Evolutionary conservation across 1,140 invertebrate species (phyloP).

Genomic region (Chrysoperla carnea): DNA sequence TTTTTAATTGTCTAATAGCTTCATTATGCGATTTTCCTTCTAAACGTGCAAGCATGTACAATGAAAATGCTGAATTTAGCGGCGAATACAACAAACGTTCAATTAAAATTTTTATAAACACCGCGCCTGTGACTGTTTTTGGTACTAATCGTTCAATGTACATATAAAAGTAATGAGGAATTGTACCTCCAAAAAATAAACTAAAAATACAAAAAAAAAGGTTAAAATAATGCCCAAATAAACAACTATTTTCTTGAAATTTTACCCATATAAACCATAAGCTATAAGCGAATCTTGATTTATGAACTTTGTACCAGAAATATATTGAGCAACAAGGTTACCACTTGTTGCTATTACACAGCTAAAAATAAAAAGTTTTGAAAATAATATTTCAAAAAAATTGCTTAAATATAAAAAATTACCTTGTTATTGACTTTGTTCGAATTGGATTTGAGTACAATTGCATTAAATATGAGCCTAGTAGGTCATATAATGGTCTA

Average conservation of each 20-base stretch:
- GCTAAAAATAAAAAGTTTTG: constrained; percentile 21
- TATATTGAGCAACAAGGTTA: constrained; percentile 43
- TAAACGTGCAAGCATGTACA: constrained; percentile 47
- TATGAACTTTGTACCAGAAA: constrained; percentile 34
- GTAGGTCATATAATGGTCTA: constrained; percentile 42
- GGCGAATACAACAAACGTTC: constrained; percentile 51
- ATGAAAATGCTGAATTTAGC: constrained; percentile 42
- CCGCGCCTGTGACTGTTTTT: constrained; percentile 28
- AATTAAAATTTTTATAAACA: constrained; percentile 35
- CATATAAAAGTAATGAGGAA: constrained; percentile 54
- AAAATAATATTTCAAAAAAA: neutral
- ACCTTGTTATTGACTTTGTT: constrained; percentile 58
- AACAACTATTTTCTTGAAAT: constrained; percentile 3
- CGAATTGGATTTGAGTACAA: constrained; percentile 47
- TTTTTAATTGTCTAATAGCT: constrained; percentile 35
- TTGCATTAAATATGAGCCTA: constrained; percentile 46
- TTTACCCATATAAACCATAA: constrained; percentile 51
- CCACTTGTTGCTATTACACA: constrained; percentile 40
- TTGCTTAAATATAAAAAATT: constrained; percentile 13
- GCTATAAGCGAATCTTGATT: constrained; percentile 43
- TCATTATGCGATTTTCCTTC: constrained; percentile 47
- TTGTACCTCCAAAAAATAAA: constrained; percentile 47
- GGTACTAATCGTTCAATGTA: constrained; percentile 34
- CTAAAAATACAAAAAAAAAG: constrained; percentile 22
- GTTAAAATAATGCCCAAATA: neutral